Evolutionary conservation across 37 sponge, comb jelly and placozoan species (phyloP), one percentile per base, ranked within the genome.

Genomic region (Ianthella basta): DNA sequence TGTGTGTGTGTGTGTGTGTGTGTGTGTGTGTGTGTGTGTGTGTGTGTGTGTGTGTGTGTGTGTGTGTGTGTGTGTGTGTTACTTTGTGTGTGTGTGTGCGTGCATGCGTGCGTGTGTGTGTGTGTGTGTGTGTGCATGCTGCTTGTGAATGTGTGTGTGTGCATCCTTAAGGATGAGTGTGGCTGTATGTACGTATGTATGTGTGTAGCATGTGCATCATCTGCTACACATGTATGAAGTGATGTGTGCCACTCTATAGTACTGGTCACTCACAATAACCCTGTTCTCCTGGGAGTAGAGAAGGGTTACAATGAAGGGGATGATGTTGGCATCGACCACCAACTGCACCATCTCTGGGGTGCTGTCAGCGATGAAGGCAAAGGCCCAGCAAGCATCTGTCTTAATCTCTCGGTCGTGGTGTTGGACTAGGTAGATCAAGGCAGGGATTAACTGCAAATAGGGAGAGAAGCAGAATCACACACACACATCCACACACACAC

Each of bases 381-480:
- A 88, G 1, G 97, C 96, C 97, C 97, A 97, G 78, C 97, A 96
- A 0, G 91, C 93, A 89, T 96, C 97, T 68, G 91, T 86, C 74
- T 87, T 92, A 40, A 97, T 95, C 60, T 91, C 95, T 41, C 92
- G 60, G 61, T 92, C 93, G 21, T 75, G 33, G 56, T 95, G 93
- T 53, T 90, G 88, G 34, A 92, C 88, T 29, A 97, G 72, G 32
- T 92, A 72, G 24, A 91, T 87, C 27, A 97, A 83, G 36, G 95
- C 91, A 37, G 95, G 95, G 59, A 97, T 29, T 44, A 88, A 68
- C 97, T 97, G 64, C 16, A 54, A 33, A 80, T 36, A 30, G 37
- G n/a, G 69, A 29, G 10, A 39, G 25, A 24, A 30, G 73, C 68
- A 75, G 77, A 59, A 39, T 40, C n/a, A 59, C 60, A 80, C 35